phyloP scores from a whole-genome alignment of 1,140 invertebrate genomes.

The Apis laboriosa region DNA sequence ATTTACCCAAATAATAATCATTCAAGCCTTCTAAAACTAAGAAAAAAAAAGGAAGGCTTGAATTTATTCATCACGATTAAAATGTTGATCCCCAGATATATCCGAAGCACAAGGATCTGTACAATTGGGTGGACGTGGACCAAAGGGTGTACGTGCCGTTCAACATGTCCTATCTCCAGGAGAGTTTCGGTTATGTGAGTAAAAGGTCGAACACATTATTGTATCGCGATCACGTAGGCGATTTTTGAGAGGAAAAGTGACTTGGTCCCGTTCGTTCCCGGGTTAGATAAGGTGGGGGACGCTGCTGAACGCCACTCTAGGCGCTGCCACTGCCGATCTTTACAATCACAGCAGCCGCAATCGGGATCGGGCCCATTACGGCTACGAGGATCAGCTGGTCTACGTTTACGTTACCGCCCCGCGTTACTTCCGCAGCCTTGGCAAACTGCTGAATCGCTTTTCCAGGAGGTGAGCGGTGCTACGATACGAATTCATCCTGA shows the following conservation, averaged over 20 bases:
- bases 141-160: slow-evolving; percentile 75
- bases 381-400: slow-evolving; percentile 66
- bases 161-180: slow-evolving; percentile 75
- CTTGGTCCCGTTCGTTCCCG: slow-evolving; percentile 54
- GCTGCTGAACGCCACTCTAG: slow-evolving; percentile 70
- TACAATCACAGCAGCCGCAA: slow-evolving; percentile 61
- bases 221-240: neutral
- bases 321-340: slow-evolving; percentile 62
- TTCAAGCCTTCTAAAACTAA: neutral
- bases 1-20: neutral
- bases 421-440: slow-evolving; percentile 73
- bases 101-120: slow-evolving; percentile 77
- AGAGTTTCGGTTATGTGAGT: slow-evolving; percentile 77
- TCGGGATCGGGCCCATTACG: slow-evolving; percentile 44
- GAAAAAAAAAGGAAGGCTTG: too few relatives aligned
- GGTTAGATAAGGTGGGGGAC: slow-evolving; percentile 77
- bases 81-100: slow-evolving; percentile 67
- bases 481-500: neutral
- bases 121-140: slow-evolving; percentile 75
- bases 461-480: slow-evolving; percentile 66
- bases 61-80: neutral
- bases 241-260: slow-evolving; percentile 16
- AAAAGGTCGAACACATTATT: slow-evolving; percentile 28
- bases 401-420: slow-evolving; percentile 75
- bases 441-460: slow-evolving; percentile 74